Conservation (phyloP, 2,797 vertebrate species). For the Thaleichthys pacificus region DNA sequence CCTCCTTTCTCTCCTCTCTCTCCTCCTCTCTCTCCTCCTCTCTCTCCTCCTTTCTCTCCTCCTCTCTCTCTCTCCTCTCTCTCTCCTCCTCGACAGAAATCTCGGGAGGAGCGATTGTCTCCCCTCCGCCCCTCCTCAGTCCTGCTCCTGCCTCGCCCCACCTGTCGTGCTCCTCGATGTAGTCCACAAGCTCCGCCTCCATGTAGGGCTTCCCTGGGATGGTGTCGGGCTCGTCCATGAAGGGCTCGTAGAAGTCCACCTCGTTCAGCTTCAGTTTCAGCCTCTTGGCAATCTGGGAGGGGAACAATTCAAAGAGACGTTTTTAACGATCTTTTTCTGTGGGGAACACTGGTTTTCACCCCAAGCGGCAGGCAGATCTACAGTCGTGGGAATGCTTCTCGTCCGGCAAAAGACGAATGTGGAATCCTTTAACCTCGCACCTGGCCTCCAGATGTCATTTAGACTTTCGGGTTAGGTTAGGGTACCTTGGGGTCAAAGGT, state of each 20-base stretch:
- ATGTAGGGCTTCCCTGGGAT: conserved; percentile 90
- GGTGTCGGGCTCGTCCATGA: conserved; percentile 81
- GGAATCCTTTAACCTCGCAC: too few species aligned
- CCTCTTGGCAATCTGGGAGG: conserved; percentile 83
- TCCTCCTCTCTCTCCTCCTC: too few species aligned
- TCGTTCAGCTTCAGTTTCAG: conserved; percentile 86
- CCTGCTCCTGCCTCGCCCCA: conserved; percentile 33
- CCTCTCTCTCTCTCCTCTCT: too few species aligned
- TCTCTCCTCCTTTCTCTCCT: too few species aligned
- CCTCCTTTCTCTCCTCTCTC: too few species aligned
- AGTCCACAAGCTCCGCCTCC: conserved; percentile 83
- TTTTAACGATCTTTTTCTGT: neutral
- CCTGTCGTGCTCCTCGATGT: conserved; percentile 86
- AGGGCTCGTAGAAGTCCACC: conserved; percentile 90
- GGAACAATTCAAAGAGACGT: neutral
- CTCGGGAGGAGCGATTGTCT: too few species aligned
- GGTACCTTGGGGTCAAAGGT: conserved; percentile 87
- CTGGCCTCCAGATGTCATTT: too few species aligned
- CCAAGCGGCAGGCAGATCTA: too few species aligned
- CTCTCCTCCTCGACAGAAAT: too few species aligned
- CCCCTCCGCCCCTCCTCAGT: too few species aligned
- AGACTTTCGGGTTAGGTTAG: neutral
- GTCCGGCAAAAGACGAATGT: too few species aligned
- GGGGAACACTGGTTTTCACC: neutral
- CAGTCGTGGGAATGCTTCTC: too few species aligned